Conservation (phyloP, 1,140 invertebrate species). For the Aphaenogaster floridana region DNA sequence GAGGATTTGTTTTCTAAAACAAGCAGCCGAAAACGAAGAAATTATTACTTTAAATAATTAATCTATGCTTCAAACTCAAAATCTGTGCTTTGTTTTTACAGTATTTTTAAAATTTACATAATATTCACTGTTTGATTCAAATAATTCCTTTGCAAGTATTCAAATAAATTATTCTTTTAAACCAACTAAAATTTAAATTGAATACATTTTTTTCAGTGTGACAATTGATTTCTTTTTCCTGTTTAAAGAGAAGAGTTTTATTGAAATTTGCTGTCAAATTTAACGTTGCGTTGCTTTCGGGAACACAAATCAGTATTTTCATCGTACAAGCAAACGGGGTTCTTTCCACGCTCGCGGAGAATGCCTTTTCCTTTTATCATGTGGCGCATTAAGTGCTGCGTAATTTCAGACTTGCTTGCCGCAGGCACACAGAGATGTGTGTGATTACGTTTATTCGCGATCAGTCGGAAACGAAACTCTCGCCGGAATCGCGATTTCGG, state of each 20-base stretch:
- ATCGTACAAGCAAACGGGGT: neutral
- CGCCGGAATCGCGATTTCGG: neutral
- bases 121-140: too few species aligned
- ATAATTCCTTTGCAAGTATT: too few species aligned
- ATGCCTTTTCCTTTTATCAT: conserved; percentile 16
- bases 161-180: too few species aligned
- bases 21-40: too few species aligned
- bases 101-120: too few species aligned
- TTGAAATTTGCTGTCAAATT: neutral
- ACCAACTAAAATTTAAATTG: too few species aligned
- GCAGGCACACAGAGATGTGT: neutral
- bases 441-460: neutral
- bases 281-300: neutral
- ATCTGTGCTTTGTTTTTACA: too few species aligned
- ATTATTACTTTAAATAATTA: too few species aligned
- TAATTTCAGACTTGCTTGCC: neutral
- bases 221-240: neutral
- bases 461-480: neutral
- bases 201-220: too few species aligned
- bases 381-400: neutral
- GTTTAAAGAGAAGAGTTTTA: neutral
- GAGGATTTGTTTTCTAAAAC: too few species aligned
- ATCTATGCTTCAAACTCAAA: too few species aligned
- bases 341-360: conserved; percentile 6
- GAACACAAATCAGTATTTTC: neutral